Evolutionary conservation across 1,140 invertebrate genomes (phyloP), one percentile per base, ranked within the genome.

Genomic region (Stegodyphus dumicola): DNA sequence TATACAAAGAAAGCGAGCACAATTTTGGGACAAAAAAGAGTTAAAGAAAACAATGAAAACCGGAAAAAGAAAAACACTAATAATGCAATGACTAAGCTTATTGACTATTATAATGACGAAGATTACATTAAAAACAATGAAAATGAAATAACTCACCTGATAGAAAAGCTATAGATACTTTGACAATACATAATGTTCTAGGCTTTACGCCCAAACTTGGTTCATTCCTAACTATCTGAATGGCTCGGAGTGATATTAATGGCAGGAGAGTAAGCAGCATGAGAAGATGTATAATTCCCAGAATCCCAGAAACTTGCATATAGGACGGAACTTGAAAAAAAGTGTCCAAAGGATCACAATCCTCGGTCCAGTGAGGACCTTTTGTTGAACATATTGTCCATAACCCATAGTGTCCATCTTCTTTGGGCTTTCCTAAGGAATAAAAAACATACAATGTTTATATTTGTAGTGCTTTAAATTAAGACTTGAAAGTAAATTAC

Each of bases 291-390:
- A 70, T n/a, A 51, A 86, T 70, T 11, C 18, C 75, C 10, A 84
- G 6, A 67, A 78, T 56, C 10, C 77, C 78, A 74, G 83, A 64
- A 7, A 83, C 49, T 65, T n/a, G n/a, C 33, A 49, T 64, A n/a
- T 53, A 60, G 65, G 65, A 56, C 9, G 78, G 77, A 10, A 76
- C 60, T 73, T 73, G 49, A 69, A 87, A 87, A 52, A 86, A 87
- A 15, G 84, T 87, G 15, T 87, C 81, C 75, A 87, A 77, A 13
- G 78, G 84, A 74, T 87, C 87, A 84, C 87, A 87, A 71, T 87
- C 79, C 33, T 69, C 67, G 18, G 7, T 67, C 52, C 53, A 73
- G 10, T 64, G 77, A 9, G 74, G 83, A 7, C 48, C 79, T 76
- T 77, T 87, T 17, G 52, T 54, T 18, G 78, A 80, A 65, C 87